Evolutionary conservation across 2,888 invertebrate species (phyloP).

Genomic region (Unio delphinus): DNA sequence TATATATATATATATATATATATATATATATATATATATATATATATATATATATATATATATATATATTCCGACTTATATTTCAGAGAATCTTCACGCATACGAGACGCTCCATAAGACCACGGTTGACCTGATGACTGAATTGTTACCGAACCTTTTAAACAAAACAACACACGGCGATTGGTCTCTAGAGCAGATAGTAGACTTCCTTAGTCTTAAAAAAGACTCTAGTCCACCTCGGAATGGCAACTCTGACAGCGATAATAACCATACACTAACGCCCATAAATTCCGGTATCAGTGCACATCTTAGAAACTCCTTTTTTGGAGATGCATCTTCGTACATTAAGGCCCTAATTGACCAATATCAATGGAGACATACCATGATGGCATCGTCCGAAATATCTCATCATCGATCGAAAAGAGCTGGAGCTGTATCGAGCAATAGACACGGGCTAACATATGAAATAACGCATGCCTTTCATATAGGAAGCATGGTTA

Average conservation of each 20-base stretch:
- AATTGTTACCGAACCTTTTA: slow-evolving; percentile 33
- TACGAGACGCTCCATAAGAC: slow-evolving; percentile 36
- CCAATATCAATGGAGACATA: not conserved
- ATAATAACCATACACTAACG: too few relatives aligned
- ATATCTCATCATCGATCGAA: not conserved
- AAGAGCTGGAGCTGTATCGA: too few relatives aligned
- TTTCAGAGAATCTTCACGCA: slow-evolving; percentile 46
- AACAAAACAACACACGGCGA: slow-evolving; percentile 15
- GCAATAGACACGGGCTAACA: slow-evolving; percentile 36
- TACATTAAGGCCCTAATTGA: too few relatives aligned
- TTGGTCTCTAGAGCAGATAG: slow-evolving; percentile 19
- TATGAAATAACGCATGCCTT: slow-evolving; percentile 59
- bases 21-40: too few relatives aligned
- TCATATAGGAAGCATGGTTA: slow-evolving; percentile 58
- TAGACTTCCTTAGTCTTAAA: slow-evolving; percentile 22
- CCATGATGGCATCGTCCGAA: not conserved
- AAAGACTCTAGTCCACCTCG: not conserved
- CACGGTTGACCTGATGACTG: slow-evolving; percentile 25
- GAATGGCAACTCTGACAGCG: not conserved
- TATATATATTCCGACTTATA: not conserved
- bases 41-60: too few relatives aligned
- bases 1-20: too few relatives aligned
- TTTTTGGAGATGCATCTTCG: too few relatives aligned
- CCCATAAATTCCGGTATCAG: too few relatives aligned
- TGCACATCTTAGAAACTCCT: too few relatives aligned